Evolutionary conservation across 1,140 invertebrate genomes (phyloP).

Genomic region (Adelges cooleyi): DNA sequence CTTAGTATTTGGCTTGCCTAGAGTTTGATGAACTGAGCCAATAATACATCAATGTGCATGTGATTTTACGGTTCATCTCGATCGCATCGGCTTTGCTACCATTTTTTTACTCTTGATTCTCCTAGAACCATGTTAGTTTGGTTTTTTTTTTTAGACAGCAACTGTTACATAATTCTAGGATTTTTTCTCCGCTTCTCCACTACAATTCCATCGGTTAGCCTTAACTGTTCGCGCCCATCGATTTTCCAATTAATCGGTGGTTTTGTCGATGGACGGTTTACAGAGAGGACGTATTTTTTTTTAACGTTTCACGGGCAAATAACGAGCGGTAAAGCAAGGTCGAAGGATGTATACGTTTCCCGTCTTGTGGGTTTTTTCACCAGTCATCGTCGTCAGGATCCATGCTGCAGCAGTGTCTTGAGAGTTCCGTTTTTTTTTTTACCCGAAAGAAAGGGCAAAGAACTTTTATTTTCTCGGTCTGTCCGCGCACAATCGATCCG

Average conservation of each 20-base stretch:
- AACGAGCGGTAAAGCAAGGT: conserved; percentile 6
- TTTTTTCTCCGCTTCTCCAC: not conserved
- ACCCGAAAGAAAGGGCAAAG: conserved; percentile 21
- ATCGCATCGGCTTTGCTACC: too few relatives aligned
- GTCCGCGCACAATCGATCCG: too few relatives aligned
- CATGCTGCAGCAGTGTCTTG: too few relatives aligned
- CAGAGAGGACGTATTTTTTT: not conserved
- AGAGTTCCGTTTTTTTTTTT: not conserved
- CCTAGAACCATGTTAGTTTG: not conserved
- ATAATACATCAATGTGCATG: not conserved
- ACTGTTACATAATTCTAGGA: not conserved
- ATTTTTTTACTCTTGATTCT: too few relatives aligned
- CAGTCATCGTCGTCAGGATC: not conserved
- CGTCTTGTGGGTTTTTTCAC: not conserved
- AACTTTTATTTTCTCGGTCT: conserved; percentile 21
- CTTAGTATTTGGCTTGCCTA: not conserved
- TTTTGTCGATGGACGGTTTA: not conserved
- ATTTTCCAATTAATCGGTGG: conserved; percentile 9
- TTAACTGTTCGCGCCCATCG: too few relatives aligned
- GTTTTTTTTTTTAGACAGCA: not conserved
- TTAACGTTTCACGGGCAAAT: conserved; percentile 2
- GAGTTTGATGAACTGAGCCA: not conserved
- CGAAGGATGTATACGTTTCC: not conserved
- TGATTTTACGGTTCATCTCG: not conserved
- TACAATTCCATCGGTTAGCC: too few relatives aligned